Conservation (phyloP, 2,797 vertebrate species). For the Poeciliopsis paucimaculata region DNA sequence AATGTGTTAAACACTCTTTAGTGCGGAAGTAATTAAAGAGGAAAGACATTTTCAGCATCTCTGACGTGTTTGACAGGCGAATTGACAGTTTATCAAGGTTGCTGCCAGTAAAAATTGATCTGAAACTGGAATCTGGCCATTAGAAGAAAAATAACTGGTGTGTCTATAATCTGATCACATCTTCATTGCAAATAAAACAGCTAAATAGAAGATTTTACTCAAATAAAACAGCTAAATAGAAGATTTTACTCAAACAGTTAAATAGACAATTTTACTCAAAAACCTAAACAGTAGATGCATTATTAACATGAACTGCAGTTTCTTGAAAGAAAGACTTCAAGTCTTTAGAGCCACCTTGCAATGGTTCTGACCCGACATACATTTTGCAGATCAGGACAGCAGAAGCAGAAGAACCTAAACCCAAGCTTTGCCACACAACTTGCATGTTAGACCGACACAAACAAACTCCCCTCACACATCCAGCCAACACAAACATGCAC, state of each 20-base stretch:
- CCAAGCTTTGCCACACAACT: constrained; percentile 33
- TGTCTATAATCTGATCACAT: not conserved
- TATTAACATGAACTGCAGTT: not conserved
- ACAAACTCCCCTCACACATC: constrained; percentile 5
- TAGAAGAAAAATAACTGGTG: not conserved
- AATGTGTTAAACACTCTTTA: not conserved
- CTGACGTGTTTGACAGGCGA: not conserved
- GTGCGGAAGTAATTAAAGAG: not conserved
- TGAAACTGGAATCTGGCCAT: not conserved
- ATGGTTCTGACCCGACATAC: not conserved
- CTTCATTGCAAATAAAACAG: not conserved
- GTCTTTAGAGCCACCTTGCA: not conserved
- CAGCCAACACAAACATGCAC: constrained; percentile 55
- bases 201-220: no score
- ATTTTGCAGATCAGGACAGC: constrained; percentile 9
- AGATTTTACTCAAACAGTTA: no score
- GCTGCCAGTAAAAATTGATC: not conserved
- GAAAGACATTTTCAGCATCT: not conserved
- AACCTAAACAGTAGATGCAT: not conserved
- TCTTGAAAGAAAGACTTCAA: not conserved
- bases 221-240: not conserved
- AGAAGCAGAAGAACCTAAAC: constrained; percentile 36
- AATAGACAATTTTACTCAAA: not conserved
- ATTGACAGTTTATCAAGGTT: not conserved
- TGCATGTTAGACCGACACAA: constrained; percentile 49